Percentiles rank a stretch among this genome's conserved stretches.
These are phyloP conservation scores for Sinhomidia bicolor DNA, from an alignment of 2,888 invertebrate species.

Conservation along the genomic window DNA sequence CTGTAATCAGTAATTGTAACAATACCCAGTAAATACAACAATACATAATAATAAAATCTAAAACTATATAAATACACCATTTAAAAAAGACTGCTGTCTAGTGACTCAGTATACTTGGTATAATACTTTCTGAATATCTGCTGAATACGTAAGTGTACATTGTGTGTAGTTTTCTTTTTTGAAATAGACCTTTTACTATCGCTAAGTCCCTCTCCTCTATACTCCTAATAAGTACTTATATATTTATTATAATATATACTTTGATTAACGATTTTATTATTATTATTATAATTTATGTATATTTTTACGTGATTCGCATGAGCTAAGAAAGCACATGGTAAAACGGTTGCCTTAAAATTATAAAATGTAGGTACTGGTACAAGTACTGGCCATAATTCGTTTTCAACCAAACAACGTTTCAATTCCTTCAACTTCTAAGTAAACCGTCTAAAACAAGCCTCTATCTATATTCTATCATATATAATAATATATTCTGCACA, in stretches of 20 bases:
- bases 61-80: background rate
- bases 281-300: background rate
- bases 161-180: slow-evolving; percentile 25
- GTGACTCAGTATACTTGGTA: slow-evolving; percentile 39
- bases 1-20: background rate
- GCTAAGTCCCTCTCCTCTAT: background rate
- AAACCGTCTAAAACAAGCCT: too few species aligned
- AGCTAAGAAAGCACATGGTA: slow-evolving; percentile 56
- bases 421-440: background rate
- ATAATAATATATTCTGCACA: too few species aligned
- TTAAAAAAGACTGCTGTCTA: slow-evolving; percentile 25
- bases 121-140: slow-evolving; percentile 43
- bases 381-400: slow-evolving; percentile 33
- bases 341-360: slow-evolving; percentile 17
- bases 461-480: too few species aligned
- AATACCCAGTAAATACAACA: background rate
- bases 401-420: background rate
- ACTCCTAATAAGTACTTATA: too few species aligned
- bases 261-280: background rate
- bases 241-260: too few species aligned
- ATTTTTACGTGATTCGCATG: slow-evolving; percentile 4
- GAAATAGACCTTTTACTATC: background rate
- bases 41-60: background rate
- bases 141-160: slow-evolving; percentile 37
- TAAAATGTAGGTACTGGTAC: slow-evolving; percentile 30